These are phyloP conservation scores for Pitta sordida DNA, from an alignment of 2,113 vertebrate species.

Conservation along the genomic window DNA sequence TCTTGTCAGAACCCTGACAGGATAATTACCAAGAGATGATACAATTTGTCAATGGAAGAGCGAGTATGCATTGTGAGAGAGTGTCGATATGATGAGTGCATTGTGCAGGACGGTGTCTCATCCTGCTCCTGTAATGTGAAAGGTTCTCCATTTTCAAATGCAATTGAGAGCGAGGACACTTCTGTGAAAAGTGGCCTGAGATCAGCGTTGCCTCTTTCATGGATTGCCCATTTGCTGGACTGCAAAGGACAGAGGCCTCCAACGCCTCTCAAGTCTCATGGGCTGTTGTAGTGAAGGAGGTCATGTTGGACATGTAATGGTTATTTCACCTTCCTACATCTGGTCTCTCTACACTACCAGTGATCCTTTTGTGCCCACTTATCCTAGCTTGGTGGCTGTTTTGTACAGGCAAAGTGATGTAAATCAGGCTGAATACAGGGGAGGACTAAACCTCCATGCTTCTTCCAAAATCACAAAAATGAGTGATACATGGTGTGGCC, in stretches of 20 bases:
- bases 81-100: neutral
- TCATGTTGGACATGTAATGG: fast-evolving
- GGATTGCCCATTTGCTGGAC: neutral
- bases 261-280: fast-evolving
- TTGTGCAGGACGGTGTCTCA: neutral
- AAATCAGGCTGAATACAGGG: neutral
- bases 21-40: neutral
- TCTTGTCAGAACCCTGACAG: neutral
- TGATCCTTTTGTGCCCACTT: neutral
- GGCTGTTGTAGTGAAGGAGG: neutral
- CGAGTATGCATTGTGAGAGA: neutral
- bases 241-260: neutral
- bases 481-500: fast-evolving
- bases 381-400: neutral
- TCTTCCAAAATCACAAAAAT: neutral
- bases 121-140: neutral
- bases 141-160: neutral
- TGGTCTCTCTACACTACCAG: neutral
- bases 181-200: neutral
- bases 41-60: neutral
- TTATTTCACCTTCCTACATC: neutral
- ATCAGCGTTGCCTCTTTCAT: neutral
- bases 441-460: neutral
- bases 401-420: neutral
- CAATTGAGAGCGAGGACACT: fast-evolving